phyloP scores from a whole-genome alignment of 2,797 vertebrate species.

The Synaphobranchus kaupii region DNA sequence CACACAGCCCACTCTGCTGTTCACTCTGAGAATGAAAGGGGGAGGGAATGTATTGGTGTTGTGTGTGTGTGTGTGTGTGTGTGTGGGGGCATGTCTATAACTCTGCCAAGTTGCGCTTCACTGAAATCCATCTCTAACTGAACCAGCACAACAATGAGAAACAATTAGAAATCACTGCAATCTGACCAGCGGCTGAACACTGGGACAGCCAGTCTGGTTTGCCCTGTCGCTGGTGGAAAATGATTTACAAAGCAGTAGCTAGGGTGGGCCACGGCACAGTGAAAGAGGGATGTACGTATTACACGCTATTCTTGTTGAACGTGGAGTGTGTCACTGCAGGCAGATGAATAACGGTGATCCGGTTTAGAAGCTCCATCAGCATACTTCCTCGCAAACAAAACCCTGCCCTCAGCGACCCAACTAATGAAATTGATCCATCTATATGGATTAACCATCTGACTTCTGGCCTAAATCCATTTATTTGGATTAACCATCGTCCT shows the following conservation, averaged over 20 bases:
- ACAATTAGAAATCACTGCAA: background rate
- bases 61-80: background rate
- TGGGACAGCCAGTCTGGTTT: background rate
- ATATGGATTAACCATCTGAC: background rate
- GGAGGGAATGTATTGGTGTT: conserved; percentile 13
- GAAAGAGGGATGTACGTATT: background rate
- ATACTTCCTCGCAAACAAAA: background rate
- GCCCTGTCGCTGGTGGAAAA: background rate
- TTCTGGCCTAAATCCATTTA: background rate
- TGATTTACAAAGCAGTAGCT: background rate
- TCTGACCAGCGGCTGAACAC: background rate
- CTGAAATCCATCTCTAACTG: background rate
- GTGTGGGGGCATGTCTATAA: background rate
- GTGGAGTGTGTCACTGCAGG: background rate
- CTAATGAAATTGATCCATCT: background rate
- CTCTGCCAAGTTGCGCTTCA: background rate
- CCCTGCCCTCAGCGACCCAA: background rate
- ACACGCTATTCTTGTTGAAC: background rate
- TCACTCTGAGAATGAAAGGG: conserved; percentile 3
- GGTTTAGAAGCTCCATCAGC: background rate
- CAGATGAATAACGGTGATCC: background rate
- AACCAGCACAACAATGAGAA: background rate
- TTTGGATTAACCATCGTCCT: background rate
- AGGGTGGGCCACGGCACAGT: background rate
- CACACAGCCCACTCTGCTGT: background rate